Evolutionary conservation across 2,797 vertebrate species (phyloP).

Genomic region (Ptychadena robeensis): DNA sequence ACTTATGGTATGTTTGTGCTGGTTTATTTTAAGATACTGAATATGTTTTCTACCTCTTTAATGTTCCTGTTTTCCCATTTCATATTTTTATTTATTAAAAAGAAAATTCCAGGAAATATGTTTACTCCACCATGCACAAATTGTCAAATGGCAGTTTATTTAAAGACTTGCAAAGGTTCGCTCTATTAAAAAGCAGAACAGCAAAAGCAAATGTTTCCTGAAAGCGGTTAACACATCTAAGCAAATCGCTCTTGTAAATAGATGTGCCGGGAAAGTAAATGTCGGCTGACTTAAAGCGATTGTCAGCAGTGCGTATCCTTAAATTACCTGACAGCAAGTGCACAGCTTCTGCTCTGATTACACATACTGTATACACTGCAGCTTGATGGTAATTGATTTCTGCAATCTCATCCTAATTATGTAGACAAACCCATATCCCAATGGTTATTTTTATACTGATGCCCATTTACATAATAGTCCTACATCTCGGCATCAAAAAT

Average conservation of each 20-base stretch:
- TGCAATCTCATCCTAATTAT: conserved; percentile 58
- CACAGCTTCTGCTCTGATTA: conserved; percentile 24
- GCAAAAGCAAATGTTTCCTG: conserved; percentile 21
- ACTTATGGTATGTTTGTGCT: neutral
- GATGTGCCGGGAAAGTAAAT: conserved; percentile 30
- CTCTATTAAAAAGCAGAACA: conserved; percentile 10
- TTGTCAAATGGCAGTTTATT: neutral
- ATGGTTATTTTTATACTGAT: conserved; percentile 49
- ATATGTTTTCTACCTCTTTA: neutral
- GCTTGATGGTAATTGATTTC: conserved; percentile 58
- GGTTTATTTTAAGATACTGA: neutral
- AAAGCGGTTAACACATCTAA: conserved; percentile 18
- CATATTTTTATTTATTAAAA: neutral
- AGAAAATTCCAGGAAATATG: neutral
- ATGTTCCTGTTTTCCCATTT: neutral
- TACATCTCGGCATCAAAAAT: conserved; percentile 29
- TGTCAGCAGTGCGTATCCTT: neutral
- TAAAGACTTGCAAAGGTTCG: neutral
- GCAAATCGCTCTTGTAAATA: conserved; percentile 18
- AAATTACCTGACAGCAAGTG: conserved; percentile 23
- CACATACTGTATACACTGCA: conserved; percentile 8
- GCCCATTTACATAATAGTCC: conserved; percentile 6
- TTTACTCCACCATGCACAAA: neutral
- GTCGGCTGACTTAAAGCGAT: conserved; percentile 8
- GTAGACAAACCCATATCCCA: conserved; percentile 24